A percentile compares a stretch with the other conserved stretches of the same genome.
These are phyloP conservation scores for Callaeas wilsoni DNA, from an alignment of 2,113 vertebrate genomes.

Conservation along the genomic window DNA sequence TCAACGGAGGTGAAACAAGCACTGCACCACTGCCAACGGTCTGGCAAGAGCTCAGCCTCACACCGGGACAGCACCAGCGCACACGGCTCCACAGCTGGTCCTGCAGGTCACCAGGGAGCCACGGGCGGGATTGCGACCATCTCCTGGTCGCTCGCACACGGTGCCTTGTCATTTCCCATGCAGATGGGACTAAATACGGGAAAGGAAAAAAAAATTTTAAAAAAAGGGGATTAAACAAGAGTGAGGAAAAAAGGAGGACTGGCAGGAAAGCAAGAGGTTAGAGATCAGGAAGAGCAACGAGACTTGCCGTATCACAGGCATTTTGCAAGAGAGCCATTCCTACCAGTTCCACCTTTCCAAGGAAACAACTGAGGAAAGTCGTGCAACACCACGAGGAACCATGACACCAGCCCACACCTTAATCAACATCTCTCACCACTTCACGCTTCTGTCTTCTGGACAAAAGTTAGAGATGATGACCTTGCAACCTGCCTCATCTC, in stretches of 20 bases:
- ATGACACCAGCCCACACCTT: not conserved
- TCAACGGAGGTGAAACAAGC: not conserved
- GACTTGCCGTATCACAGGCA: not conserved
- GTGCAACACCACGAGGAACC: rapidly evolving
- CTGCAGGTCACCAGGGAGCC: not conserved
- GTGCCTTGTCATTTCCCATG: not conserved
- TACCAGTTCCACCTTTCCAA: not conserved
- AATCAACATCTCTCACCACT: not conserved
- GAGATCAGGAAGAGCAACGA: not conserved
- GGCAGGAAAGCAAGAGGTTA: not conserved
- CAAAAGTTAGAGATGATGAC: not conserved
- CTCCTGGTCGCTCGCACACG: rapidly evolving
- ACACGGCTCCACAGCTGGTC: not conserved
- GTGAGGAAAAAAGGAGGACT: rapidly evolving
- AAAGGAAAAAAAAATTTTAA: not conserved
- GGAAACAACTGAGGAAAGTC: not conserved
- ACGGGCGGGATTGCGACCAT: rapidly evolving
- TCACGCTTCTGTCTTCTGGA: not conserved
- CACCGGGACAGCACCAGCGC: not conserved
- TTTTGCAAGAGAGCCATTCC: not conserved
- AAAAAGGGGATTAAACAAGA: not conserved
- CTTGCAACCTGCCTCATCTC: not conserved
- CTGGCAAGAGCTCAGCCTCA: not conserved
- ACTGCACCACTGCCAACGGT: not conserved
- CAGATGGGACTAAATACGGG: rapidly evolving